These are phyloP conservation scores for Fregetta grallaria DNA, from an alignment of 2,113 vertebrate genomes.

Conservation along the genomic window DNA sequence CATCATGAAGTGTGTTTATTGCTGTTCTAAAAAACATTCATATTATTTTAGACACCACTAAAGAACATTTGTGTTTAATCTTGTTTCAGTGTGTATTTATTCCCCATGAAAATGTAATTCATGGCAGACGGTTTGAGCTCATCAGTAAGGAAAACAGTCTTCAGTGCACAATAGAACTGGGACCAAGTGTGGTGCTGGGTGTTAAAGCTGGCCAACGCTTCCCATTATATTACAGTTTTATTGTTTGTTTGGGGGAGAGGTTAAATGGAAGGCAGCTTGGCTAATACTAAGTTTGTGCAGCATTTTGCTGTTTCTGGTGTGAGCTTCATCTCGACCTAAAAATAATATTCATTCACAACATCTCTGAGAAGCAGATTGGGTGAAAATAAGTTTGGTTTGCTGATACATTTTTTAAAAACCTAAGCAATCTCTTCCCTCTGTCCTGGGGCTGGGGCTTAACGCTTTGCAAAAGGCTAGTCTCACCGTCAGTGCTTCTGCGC, in stretches of 20 bases:
- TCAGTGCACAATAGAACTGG: constrained; percentile 3
- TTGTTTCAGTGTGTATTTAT: constrained; percentile 61
- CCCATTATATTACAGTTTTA: not conserved
- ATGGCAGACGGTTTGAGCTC: constrained; percentile 33
- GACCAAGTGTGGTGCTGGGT: not conserved
- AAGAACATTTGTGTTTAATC: constrained; percentile 62
- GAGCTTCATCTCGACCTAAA: not conserved
- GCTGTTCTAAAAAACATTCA: constrained; percentile 53
- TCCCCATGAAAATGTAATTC: constrained; percentile 49
- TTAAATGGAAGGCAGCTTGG: not conserved
- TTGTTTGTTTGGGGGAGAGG: not conserved
- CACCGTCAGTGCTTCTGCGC: not conserved
- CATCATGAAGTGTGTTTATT: constrained; percentile 60
- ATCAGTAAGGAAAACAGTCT: constrained; percentile 23
- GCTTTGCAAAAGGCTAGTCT: not conserved
- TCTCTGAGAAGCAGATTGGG: not conserved
- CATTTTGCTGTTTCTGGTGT: not conserved
- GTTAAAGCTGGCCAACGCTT: not conserved
- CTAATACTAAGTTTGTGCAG: not conserved
- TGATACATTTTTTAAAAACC: not conserved
- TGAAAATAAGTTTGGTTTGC: not conserved
- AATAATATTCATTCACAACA: not conserved
- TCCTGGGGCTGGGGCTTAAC: not conserved
- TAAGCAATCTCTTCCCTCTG: not conserved
- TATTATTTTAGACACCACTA: constrained; percentile 58